Evolutionary conservation across 2,113 vertebrate species (phyloP).

Genomic region (Malurus elegans): DNA sequence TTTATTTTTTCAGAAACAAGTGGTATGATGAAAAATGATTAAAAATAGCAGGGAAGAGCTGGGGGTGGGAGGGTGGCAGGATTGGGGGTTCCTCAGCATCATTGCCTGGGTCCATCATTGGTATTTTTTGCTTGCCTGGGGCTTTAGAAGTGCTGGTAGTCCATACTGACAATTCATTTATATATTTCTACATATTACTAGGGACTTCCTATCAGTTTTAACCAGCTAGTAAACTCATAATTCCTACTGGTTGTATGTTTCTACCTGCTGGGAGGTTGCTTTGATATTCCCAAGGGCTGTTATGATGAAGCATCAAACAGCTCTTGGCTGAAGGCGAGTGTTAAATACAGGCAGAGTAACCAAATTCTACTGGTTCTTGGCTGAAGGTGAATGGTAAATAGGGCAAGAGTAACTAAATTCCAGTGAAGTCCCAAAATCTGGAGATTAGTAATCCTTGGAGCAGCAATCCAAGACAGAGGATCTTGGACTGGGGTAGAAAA

Average conservation of each 20-base stretch:
- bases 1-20: background rate
- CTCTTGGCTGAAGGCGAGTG: background rate
- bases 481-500: background rate
- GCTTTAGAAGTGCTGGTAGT: background rate
- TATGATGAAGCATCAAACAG: fast-evolving
- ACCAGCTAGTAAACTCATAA: background rate
- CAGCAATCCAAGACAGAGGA: background rate
- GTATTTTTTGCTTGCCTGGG: background rate
- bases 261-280: background rate
- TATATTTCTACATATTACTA: fast-evolving
- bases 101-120: fast-evolving
- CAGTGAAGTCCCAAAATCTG: background rate
- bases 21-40: slow-evolving; percentile 4
- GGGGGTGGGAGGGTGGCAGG: background rate
- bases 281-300: background rate
- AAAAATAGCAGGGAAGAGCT: slow-evolving; percentile 17
- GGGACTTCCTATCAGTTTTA: background rate
- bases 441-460: background rate
- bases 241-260: background rate
- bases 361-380: background rate
- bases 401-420: background rate
- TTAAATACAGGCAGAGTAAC: background rate
- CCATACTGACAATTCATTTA: background rate
- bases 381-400: background rate
- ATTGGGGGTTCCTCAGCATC: background rate